phyloP scores from a whole-genome alignment of 2,797 vertebrate genomes.

The Micropoecilia bifurca region DNA sequence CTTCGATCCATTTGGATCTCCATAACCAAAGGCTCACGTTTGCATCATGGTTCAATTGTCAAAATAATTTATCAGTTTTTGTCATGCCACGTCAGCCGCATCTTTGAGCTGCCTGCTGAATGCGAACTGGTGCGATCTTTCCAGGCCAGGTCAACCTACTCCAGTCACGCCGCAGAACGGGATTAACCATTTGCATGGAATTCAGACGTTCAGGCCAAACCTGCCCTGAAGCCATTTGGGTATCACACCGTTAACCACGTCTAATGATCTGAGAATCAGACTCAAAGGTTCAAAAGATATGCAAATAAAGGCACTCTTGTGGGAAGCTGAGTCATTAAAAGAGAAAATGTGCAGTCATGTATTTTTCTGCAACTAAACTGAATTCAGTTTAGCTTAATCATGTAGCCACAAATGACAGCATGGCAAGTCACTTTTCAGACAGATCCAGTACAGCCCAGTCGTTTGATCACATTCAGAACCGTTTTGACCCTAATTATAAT shows the following conservation, averaged over 20 bases:
- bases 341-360: constrained; percentile 8
- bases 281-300: constrained; percentile 53
- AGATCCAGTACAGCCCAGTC: not conserved
- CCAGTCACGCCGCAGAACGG: constrained; percentile 47
- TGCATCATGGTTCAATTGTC: constrained; percentile 76
- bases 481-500: not conserved
- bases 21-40: constrained; percentile 66
- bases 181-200: constrained; percentile 77
- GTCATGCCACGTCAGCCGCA: constrained; percentile 62
- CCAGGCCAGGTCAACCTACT: constrained; percentile 24
- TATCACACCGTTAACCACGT: constrained; percentile 51
- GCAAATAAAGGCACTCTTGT: constrained; percentile 51
- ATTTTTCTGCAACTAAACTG: not conserved
- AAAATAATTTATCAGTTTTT: constrained; percentile 65
- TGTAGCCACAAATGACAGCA: not conserved
- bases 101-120: constrained; percentile 23
- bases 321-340: constrained; percentile 34
- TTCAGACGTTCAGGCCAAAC: constrained; percentile 64
- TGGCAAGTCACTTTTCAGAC: not conserved
- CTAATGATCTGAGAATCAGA: constrained; percentile 53
- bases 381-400: not conserved
- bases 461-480: not conserved
- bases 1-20: constrained; percentile 52
- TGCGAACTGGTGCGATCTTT: constrained; percentile 9
- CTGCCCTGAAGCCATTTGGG: constrained; percentile 60